Percentiles rank a stretch among this genome's conserved stretches.
Conservation (phyloP, 2,888 invertebrate species). For the Eupithecia insigniata region DNA sequence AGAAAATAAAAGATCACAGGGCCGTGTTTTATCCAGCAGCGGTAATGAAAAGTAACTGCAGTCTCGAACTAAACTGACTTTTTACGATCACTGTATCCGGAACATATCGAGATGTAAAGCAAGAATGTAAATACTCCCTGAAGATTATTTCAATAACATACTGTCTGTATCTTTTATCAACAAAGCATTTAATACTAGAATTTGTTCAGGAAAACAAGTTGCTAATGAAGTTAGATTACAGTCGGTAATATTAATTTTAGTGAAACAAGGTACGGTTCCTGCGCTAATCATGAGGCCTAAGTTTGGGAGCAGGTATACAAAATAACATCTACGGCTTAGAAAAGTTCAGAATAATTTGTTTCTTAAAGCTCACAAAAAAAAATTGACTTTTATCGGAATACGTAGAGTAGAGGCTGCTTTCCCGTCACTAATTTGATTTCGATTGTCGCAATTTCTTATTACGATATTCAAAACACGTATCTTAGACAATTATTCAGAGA, state of each 20-base stretch:
- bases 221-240: too few species aligned
- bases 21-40: constrained; percentile 38
- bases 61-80: constrained; percentile 50
- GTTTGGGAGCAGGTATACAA: too few species aligned
- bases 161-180: neutral
- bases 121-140: constrained; percentile 7
- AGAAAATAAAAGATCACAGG: constrained; percentile 34
- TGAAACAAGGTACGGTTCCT: too few species aligned
- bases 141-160: neutral
- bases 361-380: neutral
- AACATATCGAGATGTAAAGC: constrained; percentile 29
- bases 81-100: constrained; percentile 54
- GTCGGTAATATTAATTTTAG: neutral
- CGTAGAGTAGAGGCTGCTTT: neutral
- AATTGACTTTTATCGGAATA: neutral
- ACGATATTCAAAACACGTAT: constrained; percentile 39
- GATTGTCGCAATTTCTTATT: neutral
- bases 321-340: too few species aligned
- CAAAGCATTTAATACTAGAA: too few species aligned
- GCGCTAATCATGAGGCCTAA: too few species aligned
- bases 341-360: neutral
- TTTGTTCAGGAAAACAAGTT: neutral
- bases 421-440: neutral
- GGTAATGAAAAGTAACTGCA: constrained; percentile 41
- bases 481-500: constrained; percentile 48